Evolutionary conservation across 2,888 invertebrate species (phyloP).

Genomic region (Leptopilina myrica): DNA sequence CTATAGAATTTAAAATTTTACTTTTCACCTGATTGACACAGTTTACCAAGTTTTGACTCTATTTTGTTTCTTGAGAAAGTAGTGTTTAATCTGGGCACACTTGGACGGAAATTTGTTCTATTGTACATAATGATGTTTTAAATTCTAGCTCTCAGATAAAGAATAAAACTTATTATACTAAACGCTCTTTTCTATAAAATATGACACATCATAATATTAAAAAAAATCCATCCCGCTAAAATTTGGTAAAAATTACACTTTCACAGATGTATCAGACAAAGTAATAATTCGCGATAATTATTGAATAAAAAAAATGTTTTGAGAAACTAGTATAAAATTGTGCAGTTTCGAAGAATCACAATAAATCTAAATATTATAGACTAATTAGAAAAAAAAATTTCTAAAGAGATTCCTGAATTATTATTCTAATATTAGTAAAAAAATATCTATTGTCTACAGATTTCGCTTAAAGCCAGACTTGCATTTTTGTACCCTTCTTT

Average conservation of each 20-base stretch:
- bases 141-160: neutral
- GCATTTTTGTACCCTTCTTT: conserved; percentile 17
- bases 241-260: neutral
- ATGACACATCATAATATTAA: neutral
- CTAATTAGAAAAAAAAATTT: neutral
- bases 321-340: too few relatives aligned
- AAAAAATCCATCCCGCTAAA: neutral
- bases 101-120: conserved; percentile 39
- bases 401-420: neutral
- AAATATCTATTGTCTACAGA: conserved; percentile 4
- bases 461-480: neutral
- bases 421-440: neutral
- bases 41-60: too few relatives aligned
- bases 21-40: too few relatives aligned
- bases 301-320: too few relatives aligned
- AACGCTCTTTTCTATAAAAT: neutral
- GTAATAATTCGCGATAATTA: neutral
- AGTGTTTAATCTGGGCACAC: conserved; percentile 24
- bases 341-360: too few relatives aligned
- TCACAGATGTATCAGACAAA: neutral
- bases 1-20: too few relatives aligned
- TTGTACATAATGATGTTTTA: conserved; percentile 17
- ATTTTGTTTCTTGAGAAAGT: too few relatives aligned
- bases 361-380: neutral
- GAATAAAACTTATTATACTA: conserved; percentile 3